These are phyloP conservation scores for Liposcelis brunnea DNA, from an alignment of 2,888 invertebrate genomes.

Conservation along the genomic window DNA sequence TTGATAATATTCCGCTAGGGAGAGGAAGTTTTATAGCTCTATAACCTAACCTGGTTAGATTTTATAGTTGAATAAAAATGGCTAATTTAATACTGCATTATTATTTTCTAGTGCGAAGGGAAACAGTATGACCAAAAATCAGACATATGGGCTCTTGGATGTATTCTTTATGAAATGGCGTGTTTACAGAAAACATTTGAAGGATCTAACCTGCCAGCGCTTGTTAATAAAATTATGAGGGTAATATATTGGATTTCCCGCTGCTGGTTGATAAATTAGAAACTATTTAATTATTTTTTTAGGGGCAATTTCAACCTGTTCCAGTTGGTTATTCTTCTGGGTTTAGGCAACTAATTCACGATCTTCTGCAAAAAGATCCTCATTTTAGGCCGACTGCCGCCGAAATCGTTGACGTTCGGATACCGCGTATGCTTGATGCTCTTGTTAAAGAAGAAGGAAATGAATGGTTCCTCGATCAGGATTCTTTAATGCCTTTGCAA, in stretches of 20 bases:
- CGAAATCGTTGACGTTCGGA: constrained; percentile 35
- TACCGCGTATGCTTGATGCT: constrained; percentile 28
- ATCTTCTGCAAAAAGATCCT: constrained; percentile 44
- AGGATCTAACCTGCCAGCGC: constrained; percentile 49
- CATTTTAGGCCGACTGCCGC: constrained; percentile 41
- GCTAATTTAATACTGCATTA: neutral
- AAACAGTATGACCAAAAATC: constrained; percentile 58
- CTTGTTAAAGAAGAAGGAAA: constrained; percentile 11
- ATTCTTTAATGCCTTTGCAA: constrained; percentile 18
- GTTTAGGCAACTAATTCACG: constrained; percentile 40
- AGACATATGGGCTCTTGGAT: constrained; percentile 62
- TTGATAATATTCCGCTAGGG: neutral
- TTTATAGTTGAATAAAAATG: too few species aligned
- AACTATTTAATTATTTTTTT: constrained; percentile 13
- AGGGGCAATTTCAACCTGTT: constrained; percentile 49
- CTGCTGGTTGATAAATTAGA: neutral
- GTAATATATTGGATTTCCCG: constrained; percentile 23
- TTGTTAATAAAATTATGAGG: constrained; percentile 56
- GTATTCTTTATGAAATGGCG: constrained; percentile 58
- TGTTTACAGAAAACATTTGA: constrained; percentile 54
- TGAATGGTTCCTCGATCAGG: constrained; percentile 12
- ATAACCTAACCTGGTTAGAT: too few species aligned
- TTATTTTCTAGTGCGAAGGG: constrained; percentile 45
- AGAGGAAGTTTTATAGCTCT: neutral
- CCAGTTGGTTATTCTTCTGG: constrained; percentile 44